Base-by-base conservation (phyloP, 2,797 vertebrate genomes). In the Peromyscus aztecus region DNA sequence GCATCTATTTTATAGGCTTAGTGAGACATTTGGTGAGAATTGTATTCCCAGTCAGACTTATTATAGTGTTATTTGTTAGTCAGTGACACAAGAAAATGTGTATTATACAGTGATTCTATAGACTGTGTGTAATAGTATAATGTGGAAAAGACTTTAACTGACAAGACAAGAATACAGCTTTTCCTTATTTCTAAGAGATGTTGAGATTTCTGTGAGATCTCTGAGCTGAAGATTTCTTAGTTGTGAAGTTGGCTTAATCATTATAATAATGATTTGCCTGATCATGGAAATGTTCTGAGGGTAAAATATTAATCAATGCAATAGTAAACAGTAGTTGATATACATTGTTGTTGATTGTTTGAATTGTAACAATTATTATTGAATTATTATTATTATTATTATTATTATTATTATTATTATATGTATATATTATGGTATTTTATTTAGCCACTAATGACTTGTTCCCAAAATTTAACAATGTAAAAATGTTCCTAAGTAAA, bases 261-360 rank as follows among this genome's bases (percentile, higher is more conserved):
- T 76, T 37, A 37, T 52, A 52, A 37, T 52, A 52, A 75, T 78
- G 6, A 34, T 67, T 14, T 7, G 11, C 11, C 1, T 23, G 69
- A 40, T 88, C 57, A 24, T 40, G 16, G 5, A 77, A 4, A 59
- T 97, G 6, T 61, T 86, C 37, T 83, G 27, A 85, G 9, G 77
- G 34, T 69, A 84, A 92, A 91, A 65, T 92, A 81, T 90, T 90
- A 76, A 81, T n/a, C 59, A 87, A n/a, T 90, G 0, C 65, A 84
- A 86, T 2, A 67, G 11, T 40, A 63, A 84, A 31, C 13, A 86
- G 23, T 59, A 77, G 57, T 24, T 46, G 24, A 9, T 55, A 67
- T 12, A 43, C 55, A 43, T 2, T 31, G 85, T 43, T 31, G 23
- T 75, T 57, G 37, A 43, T 75, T 59, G 27, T 88, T 89, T 59